A percentile compares a stretch with the other conserved stretches of the same genome.
Evolutionary conservation across 2,797 vertebrate genomes (phyloP).

Genomic region (Melanogrammus aeglefinus): DNA sequence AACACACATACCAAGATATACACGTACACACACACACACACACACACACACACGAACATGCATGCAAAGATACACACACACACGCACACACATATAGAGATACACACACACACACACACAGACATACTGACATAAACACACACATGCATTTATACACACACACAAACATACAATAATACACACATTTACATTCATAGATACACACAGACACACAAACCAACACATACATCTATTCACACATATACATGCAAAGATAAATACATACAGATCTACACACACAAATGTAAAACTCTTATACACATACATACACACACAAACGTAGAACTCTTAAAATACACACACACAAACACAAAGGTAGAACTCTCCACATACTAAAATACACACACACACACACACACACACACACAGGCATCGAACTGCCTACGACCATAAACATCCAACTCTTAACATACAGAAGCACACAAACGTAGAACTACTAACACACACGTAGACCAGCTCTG

Average conservation of each 20-base stretch:
- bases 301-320: neutral
- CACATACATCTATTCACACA: no score
- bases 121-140: no score
- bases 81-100: neutral
- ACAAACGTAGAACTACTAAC: neutral
- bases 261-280: neutral
- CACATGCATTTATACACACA: no score
- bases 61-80: neutral
- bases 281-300: neutral
- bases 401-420: neutral
- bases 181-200: no score
- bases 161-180: no score
- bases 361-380: no score
- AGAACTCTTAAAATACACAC: neutral
- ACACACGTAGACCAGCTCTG: neutral
- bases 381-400: neutral
- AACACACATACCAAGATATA: no score
- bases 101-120: neutral
- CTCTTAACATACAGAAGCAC: neutral
- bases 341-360: neutral
- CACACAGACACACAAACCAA: no score
- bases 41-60: neutral
- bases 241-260: neutral
- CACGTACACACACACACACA: no score
- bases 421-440: neutral